phyloP scores from a whole-genome alignment of 2,113 vertebrate species.

The Lontra canadensis region DNA sequence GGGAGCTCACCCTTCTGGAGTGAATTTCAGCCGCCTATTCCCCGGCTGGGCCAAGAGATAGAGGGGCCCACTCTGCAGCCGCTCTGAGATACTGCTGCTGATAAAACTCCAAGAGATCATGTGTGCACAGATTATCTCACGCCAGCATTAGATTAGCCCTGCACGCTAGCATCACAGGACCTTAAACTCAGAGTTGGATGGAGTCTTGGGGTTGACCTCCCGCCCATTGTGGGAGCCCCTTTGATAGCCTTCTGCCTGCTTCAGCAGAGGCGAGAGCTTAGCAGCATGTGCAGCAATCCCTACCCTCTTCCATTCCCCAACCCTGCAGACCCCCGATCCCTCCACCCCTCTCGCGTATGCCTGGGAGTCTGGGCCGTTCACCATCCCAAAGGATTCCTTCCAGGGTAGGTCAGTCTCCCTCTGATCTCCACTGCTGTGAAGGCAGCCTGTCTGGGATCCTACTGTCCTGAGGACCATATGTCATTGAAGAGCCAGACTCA shows the following conservation, averaged over 20 bases:
- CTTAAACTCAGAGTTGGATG: neutral
- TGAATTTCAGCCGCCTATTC: neutral
- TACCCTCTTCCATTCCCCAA: rapidly evolving
- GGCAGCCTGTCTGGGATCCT: neutral
- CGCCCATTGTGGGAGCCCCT: neutral
- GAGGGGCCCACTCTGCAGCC: neutral
- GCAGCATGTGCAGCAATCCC: rapidly evolving
- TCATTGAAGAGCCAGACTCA: neutral
- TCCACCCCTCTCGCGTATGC: neutral
- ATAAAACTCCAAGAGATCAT: neutral
- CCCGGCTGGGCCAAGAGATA: slow-evolving; percentile 55
- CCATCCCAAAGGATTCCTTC: neutral
- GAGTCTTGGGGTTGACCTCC: neutral
- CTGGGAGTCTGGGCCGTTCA: neutral
- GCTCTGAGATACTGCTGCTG: slow-evolving; percentile 6
- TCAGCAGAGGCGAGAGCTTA: neutral
- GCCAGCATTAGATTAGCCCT: neutral
- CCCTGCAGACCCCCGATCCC: rapidly evolving
- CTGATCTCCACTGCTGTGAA: neutral
- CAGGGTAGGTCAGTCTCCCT: neutral
- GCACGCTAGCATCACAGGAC: slow-evolving; percentile 44
- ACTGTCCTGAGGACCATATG: rapidly evolving
- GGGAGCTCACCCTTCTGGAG: neutral
- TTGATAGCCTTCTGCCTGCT: neutral
- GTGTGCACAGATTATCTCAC: neutral